Base-by-base conservation (phyloP, 2,113 vertebrate species). In the Pholis gunnellus region DNA sequence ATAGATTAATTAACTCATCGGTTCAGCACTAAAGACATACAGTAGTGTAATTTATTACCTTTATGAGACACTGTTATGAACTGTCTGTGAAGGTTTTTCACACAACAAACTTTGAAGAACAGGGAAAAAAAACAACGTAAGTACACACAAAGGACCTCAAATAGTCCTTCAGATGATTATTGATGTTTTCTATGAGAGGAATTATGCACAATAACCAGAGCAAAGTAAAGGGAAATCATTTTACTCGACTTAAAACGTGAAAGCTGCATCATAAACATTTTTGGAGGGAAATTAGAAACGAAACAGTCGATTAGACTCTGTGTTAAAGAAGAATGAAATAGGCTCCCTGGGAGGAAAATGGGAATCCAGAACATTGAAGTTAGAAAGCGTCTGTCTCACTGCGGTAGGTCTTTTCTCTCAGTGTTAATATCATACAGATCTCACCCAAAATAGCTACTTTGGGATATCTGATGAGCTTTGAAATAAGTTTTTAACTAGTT, bases 401-500 rank as follows among this genome's bases (percentile, higher is more conserved):
- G 46, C n/a, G 38, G 31, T 85, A 18, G 20, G 54, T 0, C n/a
- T 46, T 54, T 48, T 42, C 59, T 42, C 22, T 15, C 65, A 10
- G 78, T 65, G 68, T 50, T 82, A 46, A 77, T 83, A 29, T 59
- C 27, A 79, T 17, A 44, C 61, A 83, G 25, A 90, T 67, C 14
- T 57, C 74, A 27, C 2, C 31, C 57, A 69, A 36, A 75, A 42
- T 27, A 61, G 34, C 34, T 63, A 52, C 69, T 86, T 67, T 34
- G 29, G 52, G 31, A 82, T 14, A 72, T 71, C 20, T 75, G 54
- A 86, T 65, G 65, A 31, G 75, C 48, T 75, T 65, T 31, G n/a
- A 81, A 72, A 40, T 34, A 57, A 1, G 0, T 40, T 84, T 68
- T n/a, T 52, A 63, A 71, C 44, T 46, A 69, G 13, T 79, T 81